Conservation (phyloP, 1,140 invertebrate genomes). For the Agraylea sexmaculata region DNA sequence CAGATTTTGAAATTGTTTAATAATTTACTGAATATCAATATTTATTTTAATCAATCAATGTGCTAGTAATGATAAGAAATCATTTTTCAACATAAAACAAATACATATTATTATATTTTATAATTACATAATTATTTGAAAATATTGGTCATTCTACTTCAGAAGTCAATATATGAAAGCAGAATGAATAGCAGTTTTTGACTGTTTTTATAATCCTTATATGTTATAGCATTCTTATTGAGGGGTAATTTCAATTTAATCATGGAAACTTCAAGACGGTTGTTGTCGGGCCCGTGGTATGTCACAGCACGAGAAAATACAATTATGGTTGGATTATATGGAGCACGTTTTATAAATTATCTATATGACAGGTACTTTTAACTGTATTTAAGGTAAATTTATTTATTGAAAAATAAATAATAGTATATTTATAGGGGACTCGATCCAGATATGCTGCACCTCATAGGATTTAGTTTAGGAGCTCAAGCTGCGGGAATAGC, state of each 20-base stretch:
- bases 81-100: no score
- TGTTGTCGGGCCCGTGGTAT: slow-evolving; percentile 46
- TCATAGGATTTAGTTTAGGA: slow-evolving; percentile 49
- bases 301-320: slow-evolving; percentile 41
- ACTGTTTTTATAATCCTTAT: slow-evolving; percentile 3
- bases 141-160: background rate
- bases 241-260: slow-evolving; percentile 41
- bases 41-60: no score
- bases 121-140: background rate
- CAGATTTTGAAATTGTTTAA: no score
- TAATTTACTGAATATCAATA: no score
- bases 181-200: background rate
- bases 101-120: background rate
- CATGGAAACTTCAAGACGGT: slow-evolving; percentile 34
- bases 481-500: slow-evolving; percentile 46
- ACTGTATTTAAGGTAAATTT: slow-evolving; percentile 3
- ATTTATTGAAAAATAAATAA: slow-evolving; percentile 5
- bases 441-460: slow-evolving; percentile 31
- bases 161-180: background rate
- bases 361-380: slow-evolving; percentile 35
- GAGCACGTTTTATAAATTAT: slow-evolving; percentile 42
- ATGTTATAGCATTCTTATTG: slow-evolving; percentile 35
- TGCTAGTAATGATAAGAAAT: no score
- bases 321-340: slow-evolving; percentile 38
- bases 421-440: slow-evolving; percentile 25